Conservation (phyloP, 2,888 invertebrate species). For the Rotaria sp. region DNA sequence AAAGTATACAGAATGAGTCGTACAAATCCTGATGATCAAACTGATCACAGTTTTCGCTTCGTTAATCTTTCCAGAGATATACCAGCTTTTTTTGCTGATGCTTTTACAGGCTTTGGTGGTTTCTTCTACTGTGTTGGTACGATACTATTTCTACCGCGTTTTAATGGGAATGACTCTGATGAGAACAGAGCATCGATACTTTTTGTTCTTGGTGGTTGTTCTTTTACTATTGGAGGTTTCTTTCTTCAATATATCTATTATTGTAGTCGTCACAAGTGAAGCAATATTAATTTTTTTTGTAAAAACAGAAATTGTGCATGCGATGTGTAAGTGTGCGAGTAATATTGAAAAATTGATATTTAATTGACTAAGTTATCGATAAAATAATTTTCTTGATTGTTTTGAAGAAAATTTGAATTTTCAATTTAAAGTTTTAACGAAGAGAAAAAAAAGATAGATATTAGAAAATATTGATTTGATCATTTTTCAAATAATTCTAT, state of each 20-base stretch:
- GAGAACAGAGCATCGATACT: background rate
- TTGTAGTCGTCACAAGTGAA: background rate
- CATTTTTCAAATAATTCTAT: no score
- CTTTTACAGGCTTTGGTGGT: background rate
- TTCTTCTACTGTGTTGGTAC: background rate
- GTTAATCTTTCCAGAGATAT: background rate
- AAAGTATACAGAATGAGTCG: background rate
- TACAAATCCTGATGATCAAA: background rate
- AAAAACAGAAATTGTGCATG: no score
- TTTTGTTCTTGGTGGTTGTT: background rate
- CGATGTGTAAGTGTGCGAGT: no score
- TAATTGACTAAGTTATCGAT: no score
- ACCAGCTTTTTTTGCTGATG: background rate
- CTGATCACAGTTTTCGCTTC: background rate
- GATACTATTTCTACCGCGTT: background rate
- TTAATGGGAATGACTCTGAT: background rate
- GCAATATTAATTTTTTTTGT: no score
- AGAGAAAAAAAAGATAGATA: no score
- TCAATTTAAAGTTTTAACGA: no score
- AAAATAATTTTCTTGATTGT: no score
- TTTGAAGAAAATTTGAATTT: no score
- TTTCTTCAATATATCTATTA: background rate
- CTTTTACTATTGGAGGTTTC: background rate
- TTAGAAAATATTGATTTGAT: no score
- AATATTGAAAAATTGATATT: no score